Percentiles rank a stretch among this genome's conserved stretches.
Conservation (phyloP, 2,797 vertebrate species). For the Gila robusta region DNA sequence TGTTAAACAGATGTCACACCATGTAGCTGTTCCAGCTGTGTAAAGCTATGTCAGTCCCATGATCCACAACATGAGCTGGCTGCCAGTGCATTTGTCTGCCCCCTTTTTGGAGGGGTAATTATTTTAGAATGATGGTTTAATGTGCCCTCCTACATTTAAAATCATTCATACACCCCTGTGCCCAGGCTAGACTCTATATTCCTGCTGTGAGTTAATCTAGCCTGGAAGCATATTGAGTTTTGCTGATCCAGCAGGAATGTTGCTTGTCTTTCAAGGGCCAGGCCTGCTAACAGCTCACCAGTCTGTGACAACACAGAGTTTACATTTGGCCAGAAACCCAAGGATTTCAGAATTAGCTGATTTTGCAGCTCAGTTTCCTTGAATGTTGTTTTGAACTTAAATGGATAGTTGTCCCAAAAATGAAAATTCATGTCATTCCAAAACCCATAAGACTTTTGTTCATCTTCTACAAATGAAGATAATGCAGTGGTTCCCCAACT, state of each 20-base stretch:
- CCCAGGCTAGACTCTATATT: slow-evolving; percentile 62
- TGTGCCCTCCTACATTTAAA: slow-evolving; percentile 7
- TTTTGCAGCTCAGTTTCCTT: neutral
- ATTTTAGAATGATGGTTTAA: slow-evolving; percentile 5
- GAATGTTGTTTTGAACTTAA: neutral
- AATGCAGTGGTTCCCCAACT: neutral
- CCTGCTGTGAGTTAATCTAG: slow-evolving; percentile 70
- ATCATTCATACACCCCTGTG: slow-evolving; percentile 48
- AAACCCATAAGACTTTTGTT: neutral
- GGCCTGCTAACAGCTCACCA: neutral
- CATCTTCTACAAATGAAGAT: neutral
- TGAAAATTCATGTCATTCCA: neutral
- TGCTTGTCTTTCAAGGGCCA: neutral
- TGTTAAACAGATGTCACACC: slow-evolving; percentile 7
- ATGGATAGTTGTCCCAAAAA: neutral
- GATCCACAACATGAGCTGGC: neutral
- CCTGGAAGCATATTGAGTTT: slow-evolving; percentile 66
- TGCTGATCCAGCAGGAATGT: slow-evolving; percentile 71
- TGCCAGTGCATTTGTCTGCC: neutral
- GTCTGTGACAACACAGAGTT: neutral
- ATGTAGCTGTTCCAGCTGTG: neutral
- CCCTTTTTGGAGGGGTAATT: neutral
- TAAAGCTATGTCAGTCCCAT: neutral
- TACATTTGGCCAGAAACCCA: neutral
- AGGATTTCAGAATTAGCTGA: neutral